Evolutionary conservation across 2,888 invertebrate genomes (phyloP).

Genomic region (Meiosimyza platycephala): DNA sequence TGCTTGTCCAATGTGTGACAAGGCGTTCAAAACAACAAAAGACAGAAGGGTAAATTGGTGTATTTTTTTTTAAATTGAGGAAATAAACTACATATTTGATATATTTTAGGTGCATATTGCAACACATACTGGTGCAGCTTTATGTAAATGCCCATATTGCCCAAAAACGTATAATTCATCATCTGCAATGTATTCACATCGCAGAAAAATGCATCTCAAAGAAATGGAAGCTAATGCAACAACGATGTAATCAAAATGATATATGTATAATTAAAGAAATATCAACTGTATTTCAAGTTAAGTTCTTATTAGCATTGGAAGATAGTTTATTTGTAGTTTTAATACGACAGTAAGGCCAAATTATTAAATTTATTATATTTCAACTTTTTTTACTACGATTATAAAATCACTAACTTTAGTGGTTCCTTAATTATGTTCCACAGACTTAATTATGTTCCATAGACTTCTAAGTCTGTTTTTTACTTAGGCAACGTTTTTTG

Average conservation of each 20-base stretch:
- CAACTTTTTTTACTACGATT: no score
- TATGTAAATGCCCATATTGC: conserved; percentile 60
- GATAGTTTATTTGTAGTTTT: no score
- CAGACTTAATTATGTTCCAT: no score
- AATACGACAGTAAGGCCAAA: no score
- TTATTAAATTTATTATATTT: no score
- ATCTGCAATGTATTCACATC: conserved; percentile 61
- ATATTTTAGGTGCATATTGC: conserved; percentile 61
- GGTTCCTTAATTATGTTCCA: no score
- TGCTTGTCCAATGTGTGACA: conserved; percentile 63
- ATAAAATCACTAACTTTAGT: no score
- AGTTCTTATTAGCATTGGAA: no score
- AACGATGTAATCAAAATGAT: background rate
- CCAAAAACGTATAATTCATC: conserved; percentile 61
- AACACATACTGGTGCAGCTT: conserved; percentile 57
- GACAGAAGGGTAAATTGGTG: conserved; percentile 52
- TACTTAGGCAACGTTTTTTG: no score
- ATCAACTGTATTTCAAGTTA: no score
- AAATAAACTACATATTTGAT: background rate
- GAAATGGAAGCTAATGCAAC: conserved; percentile 58
- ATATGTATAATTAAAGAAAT: no score
- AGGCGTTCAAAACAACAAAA: conserved; percentile 61
- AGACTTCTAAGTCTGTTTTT: no score
- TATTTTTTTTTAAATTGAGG: background rate
- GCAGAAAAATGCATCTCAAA: conserved; percentile 60